Evolutionary conservation across 2,797 vertebrate species (phyloP).

Genomic region (Apogon talboti): DNA sequence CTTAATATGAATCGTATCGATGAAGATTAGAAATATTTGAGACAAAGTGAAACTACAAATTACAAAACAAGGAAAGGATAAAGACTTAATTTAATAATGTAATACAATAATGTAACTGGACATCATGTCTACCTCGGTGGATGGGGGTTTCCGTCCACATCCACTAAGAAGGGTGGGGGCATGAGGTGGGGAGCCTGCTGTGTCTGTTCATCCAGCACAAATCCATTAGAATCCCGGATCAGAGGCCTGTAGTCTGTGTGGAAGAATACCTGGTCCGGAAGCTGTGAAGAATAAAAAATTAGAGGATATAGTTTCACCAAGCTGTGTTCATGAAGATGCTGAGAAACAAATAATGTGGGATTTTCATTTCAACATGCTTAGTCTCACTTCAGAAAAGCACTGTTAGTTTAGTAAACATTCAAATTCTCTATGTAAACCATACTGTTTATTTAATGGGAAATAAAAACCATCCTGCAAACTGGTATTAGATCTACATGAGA

Average conservation of each 20-base stretch:
- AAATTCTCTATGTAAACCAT: background rate
- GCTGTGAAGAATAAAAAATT: conserved; percentile 76
- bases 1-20: too few relatives aligned
- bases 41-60: too few relatives aligned
- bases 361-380: background rate
- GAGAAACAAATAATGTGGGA: background rate
- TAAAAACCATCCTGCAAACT: background rate
- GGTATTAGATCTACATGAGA: background rate
- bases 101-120: background rate
- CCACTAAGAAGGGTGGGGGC: conserved; percentile 98
- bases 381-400: background rate
- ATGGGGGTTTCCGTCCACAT: conserved; percentile 98
- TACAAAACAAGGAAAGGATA: too few relatives aligned
- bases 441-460: background rate
- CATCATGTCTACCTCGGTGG: conserved; percentile 85
- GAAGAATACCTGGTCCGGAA: conserved; percentile 99
- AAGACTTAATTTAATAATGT: too few relatives aligned
- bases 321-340: background rate
- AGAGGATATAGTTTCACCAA: background rate
- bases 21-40: too few relatives aligned
- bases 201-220: conserved; percentile 97
- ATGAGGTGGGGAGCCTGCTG: conserved; percentile 98
- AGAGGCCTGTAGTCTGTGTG: conserved; percentile 98
- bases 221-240: conserved; percentile 93
- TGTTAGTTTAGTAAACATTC: background rate